Evolutionary conservation across 2,797 vertebrate genomes (phyloP), one percentile per base, ranked within the genome.

Genomic region (Hirundo rustica): DNA sequence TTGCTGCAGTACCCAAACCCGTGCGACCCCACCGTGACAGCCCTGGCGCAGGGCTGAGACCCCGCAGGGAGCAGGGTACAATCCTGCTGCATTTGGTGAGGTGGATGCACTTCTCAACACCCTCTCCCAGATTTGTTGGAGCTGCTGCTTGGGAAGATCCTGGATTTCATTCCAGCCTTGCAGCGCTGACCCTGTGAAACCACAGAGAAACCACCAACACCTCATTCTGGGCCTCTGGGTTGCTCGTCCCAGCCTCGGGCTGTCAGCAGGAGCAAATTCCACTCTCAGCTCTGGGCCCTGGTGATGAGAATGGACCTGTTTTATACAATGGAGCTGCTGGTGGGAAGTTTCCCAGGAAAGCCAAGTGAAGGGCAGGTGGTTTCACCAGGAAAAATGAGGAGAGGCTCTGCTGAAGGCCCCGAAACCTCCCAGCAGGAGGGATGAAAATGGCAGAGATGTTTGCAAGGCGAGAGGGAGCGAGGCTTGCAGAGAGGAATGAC

Each of bases 21-120:
- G 3, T 0, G 22, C 45, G 57, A 68, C 0, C 42, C 32, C 87
- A 25, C 18, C 0, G 1, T 3, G n/a, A 44, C 19, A 55, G 16
- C 50, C 45, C 68, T 0, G 1, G 19, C 4, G 29, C n/a, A 9
- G 44, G 60, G 38, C 5, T 67, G 71, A 16, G 91, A 4, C 50
- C 57, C 88, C 11, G 38, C 47, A 15, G 51, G 77, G 47, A 71
- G 30, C 58, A 11, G 62, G 67, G 76, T 0, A 13, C 68, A 23
- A 25, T 16, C 55, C 85, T 29, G n/a, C 36, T 7, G 2, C 9
- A 10, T 50, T 23, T 29, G 3, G 3, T 7, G 3, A 26, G 22
- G 27, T 16, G 40, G 12, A 22, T 30, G 29, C 13, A 0, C 32
- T 87, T 55, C 42, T n/a, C 3, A 6, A 16, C 12, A 8, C 2